Evolutionary conservation across 2,113 vertebrate genomes (phyloP).

Genomic region (Esox niger): DNA sequence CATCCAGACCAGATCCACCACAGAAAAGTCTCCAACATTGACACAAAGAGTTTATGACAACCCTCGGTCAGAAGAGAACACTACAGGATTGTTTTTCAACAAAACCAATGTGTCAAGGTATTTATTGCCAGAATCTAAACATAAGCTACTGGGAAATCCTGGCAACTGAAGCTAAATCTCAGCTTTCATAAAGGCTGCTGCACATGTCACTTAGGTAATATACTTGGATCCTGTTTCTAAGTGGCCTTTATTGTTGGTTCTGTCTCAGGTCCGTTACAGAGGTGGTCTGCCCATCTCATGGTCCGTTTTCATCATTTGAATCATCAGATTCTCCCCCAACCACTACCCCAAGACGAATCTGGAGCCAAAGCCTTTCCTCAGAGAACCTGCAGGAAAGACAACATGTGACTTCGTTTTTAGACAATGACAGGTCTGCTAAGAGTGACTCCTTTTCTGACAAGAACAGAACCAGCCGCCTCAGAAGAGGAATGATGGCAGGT

Average conservation of each 20-base stretch:
- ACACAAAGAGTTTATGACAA: conserved; percentile 11
- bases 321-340: conserved; percentile 48
- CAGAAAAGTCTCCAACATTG: conserved; percentile 18
- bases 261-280: conserved; percentile 56
- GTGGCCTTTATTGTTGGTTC: not conserved
- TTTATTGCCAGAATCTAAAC: not conserved
- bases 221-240: not conserved
- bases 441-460: conserved; percentile 37
- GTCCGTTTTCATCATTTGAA: conserved; percentile 46
- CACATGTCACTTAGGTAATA: not conserved
- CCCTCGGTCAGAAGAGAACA: not conserved
- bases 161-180: too few species aligned
- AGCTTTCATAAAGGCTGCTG: too few species aligned
- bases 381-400: conserved; percentile 49
- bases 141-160: too few species aligned
- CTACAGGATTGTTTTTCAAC: not conserved
- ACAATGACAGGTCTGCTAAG: conserved; percentile 43
- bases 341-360: conserved; percentile 20
- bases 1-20: not conserved
- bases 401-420: conserved; percentile 10
- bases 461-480: conserved; percentile 68
- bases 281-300: conserved; percentile 28
- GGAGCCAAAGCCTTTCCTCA: not conserved
- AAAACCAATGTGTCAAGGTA: conserved; percentile 44
- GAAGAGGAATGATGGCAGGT: conserved; percentile 81